These are phyloP conservation scores for Papilio xuthus DNA, from an alignment of 1,140 invertebrate species.

Conservation along the genomic window DNA sequence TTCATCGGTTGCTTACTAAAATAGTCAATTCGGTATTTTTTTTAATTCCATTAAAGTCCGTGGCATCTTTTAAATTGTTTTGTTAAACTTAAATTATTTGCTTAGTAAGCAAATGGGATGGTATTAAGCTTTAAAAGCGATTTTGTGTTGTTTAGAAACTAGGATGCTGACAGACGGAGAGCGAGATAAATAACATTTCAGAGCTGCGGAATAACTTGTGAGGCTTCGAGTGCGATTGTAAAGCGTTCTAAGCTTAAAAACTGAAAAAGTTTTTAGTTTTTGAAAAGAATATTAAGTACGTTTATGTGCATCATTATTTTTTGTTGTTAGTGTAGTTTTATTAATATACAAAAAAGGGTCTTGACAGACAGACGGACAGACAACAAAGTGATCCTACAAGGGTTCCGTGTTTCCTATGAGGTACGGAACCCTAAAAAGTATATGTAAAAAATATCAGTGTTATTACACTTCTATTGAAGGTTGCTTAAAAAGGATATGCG, in stretches of 20 bases:
- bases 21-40: no score
- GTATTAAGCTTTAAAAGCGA: not conserved
- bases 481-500: conserved; percentile 47
- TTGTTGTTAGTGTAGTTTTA: no score
- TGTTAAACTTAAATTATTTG: conserved; percentile 29
- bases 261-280: not conserved
- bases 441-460: conserved; percentile 40
- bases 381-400: no score
- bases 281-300: no score
- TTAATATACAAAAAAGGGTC: no score
- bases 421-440: no score
- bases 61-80: not conserved
- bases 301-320: no score
- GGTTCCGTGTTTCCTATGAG: no score
- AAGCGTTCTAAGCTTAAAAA: not conserved
- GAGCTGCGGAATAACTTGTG: not conserved
- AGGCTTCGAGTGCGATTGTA: conserved; percentile 1
- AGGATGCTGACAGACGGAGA: not conserved
- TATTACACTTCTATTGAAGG: no score
- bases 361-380: no score
- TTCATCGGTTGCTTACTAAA: no score
- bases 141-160: conserved; percentile 23
- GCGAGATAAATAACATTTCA: not conserved
- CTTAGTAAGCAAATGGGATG: not conserved
- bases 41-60: no score